Evolutionary conservation across 1,140 invertebrate genomes (phyloP).

Genomic region (Bombus waltoni): DNA sequence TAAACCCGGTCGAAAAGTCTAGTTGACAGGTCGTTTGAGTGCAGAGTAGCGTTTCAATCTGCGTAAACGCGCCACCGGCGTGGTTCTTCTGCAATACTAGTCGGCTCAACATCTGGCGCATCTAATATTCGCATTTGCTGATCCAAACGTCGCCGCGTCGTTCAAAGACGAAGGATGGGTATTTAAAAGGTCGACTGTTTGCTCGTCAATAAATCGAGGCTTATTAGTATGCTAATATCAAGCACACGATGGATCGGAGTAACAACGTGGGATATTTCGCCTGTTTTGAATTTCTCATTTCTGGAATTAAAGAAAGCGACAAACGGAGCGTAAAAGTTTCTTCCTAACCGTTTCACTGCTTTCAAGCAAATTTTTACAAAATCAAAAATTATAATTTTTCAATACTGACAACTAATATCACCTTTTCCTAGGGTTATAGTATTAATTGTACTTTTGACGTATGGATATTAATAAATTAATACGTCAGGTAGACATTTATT

Average conservation of each 20-base stretch:
- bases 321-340: background rate
- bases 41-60: background rate
- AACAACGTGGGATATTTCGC: background rate
- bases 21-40: constrained; percentile 14
- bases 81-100: too few species aligned
- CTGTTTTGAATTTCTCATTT: background rate
- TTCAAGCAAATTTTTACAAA: background rate
- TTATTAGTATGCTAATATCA: background rate
- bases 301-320: too few species aligned
- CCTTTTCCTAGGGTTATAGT: background rate
- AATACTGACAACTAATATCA: too few species aligned
- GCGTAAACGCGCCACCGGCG: background rate
- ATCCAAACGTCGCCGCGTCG: background rate
- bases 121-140: background rate
- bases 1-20: background rate
- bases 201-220: background rate
- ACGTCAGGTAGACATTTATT: background rate
- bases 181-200: background rate
- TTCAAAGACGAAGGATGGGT: background rate
- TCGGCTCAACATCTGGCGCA: background rate
- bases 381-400: background rate
- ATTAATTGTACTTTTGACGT: background rate
- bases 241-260: background rate
- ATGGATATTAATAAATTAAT: background rate
- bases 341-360: too few species aligned